These are phyloP conservation scores for Buathra laborator DNA, from an alignment of 2,888 invertebrate species.

Conservation along the genomic window DNA sequence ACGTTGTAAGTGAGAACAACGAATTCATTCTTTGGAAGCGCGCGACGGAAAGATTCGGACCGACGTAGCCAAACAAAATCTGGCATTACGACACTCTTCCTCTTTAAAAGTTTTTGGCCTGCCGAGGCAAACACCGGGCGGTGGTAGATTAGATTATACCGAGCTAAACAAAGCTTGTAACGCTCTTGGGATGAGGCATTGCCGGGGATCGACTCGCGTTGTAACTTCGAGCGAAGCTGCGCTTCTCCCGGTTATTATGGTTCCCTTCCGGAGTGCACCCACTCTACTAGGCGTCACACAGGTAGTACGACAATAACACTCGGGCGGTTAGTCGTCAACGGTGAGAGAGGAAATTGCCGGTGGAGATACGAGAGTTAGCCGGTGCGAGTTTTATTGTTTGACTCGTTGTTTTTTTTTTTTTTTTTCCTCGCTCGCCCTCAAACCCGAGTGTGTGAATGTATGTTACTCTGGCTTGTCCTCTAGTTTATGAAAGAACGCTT, in stretches of 20 bases:
- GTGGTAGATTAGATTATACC: conserved; percentile 62
- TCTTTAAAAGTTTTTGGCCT: conserved; percentile 36
- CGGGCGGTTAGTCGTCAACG: conserved; percentile 15
- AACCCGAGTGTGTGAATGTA: conserved; percentile 1
- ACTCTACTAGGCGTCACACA: conserved; percentile 30
- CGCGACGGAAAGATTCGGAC: background rate
- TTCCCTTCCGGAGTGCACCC: conserved; percentile 63
- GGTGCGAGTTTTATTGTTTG: conserved; percentile 76
- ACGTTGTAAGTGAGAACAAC: conserved; percentile 41
- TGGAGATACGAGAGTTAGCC: conserved; percentile 50
- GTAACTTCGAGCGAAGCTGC: conserved; percentile 27
- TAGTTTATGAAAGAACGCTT: conserved; percentile 79
- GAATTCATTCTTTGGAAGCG: conserved; percentile 49
- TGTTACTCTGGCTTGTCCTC: conserved; percentile 39
- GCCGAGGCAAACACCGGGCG: conserved; percentile 54
- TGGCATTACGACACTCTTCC: conserved; percentile 44
- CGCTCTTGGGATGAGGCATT: conserved; percentile 12
- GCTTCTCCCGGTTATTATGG: conserved; percentile 49
- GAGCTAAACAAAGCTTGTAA: conserved; percentile 36
- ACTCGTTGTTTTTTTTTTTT: conserved; percentile 30
- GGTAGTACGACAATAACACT: conserved; percentile 65
- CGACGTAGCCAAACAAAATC: conserved; percentile 26
- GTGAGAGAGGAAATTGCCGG: conserved; percentile 65
- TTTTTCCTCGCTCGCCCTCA: conserved; percentile 26
- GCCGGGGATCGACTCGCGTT: background rate